phyloP scores from a whole-genome alignment of 2,113 vertebrate genomes.

The Crotalus tigris region DNA sequence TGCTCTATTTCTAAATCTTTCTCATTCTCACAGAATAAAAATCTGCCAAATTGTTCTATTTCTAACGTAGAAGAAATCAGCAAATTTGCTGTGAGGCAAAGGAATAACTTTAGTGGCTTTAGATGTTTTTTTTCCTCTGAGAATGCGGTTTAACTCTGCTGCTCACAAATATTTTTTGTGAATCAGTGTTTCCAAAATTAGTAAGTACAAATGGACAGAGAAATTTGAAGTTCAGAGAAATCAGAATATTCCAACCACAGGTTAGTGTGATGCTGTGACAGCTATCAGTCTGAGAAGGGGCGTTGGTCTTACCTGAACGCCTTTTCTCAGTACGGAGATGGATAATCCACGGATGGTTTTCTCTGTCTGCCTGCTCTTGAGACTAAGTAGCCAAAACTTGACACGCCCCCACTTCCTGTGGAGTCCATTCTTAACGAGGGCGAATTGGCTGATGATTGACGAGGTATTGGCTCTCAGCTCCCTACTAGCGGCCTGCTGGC shows the following conservation, averaged over 20 bases:
- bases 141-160: background rate
- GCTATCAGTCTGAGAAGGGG: background rate
- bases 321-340: too few species aligned
- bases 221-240: background rate
- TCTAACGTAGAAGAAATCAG: background rate
- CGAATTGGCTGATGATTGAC: too few species aligned
- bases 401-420: too few species aligned
- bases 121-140: background rate
- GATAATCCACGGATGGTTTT: too few species aligned
- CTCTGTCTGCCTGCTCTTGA: too few species aligned
- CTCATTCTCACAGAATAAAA: background rate
- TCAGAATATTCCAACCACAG: background rate
- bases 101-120: background rate
- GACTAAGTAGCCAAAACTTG: too few species aligned
- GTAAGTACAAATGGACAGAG: background rate
- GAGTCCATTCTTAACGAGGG: too few species aligned
- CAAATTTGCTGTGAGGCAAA: background rate
- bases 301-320: too few species aligned
- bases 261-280: background rate
- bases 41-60: background rate
- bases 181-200: background rate
- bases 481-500: too few species aligned
- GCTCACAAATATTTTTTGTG: background rate
- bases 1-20: background rate
- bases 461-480: too few species aligned